These are phyloP conservation scores for Epinephelus moara DNA, from an alignment of 2,113 vertebrate genomes.

Conservation along the genomic window DNA sequence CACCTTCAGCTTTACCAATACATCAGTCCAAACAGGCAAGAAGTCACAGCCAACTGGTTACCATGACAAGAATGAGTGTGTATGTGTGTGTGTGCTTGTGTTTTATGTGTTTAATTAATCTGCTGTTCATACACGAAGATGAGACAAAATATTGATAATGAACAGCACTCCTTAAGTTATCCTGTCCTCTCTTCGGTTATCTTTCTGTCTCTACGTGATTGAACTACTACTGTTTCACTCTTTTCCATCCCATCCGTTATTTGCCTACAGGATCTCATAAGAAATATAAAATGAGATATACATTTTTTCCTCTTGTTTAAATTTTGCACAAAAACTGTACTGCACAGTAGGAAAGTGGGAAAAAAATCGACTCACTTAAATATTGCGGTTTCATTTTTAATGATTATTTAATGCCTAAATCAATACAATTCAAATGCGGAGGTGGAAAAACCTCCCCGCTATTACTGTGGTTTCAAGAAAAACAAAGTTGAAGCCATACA, in stretches of 20 bases:
- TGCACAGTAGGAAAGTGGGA: neutral
- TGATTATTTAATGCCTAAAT: too few relatives aligned
- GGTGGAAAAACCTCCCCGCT: too few relatives aligned
- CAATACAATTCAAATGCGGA: too few relatives aligned
- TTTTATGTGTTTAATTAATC: neutral
- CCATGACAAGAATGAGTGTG: conserved; percentile 16
- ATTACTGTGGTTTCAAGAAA: too few relatives aligned
- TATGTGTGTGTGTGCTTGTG: neutral
- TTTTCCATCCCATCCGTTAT: neutral
- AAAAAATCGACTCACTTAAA: too few relatives aligned
- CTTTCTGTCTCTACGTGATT: neutral
- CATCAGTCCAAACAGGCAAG: conserved; percentile 34
- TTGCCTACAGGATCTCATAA: neutral
- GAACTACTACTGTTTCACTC: neutral
- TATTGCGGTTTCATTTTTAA: too few relatives aligned
- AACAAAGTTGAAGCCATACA: too few relatives aligned
- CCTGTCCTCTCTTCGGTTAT: neutral
- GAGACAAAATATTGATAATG: neutral
- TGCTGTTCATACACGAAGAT: neutral
- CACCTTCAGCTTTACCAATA: conserved; percentile 40
- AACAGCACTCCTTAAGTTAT: neutral
- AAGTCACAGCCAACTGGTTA: conserved; percentile 34
- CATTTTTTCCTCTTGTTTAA: neutral
- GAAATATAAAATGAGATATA: neutral
- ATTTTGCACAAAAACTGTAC: neutral